Evolutionary conservation across 2,797 vertebrate genomes (phyloP), one percentile per base, ranked within the genome.

Genomic region (Phrynocephalus forsythii): DNA sequence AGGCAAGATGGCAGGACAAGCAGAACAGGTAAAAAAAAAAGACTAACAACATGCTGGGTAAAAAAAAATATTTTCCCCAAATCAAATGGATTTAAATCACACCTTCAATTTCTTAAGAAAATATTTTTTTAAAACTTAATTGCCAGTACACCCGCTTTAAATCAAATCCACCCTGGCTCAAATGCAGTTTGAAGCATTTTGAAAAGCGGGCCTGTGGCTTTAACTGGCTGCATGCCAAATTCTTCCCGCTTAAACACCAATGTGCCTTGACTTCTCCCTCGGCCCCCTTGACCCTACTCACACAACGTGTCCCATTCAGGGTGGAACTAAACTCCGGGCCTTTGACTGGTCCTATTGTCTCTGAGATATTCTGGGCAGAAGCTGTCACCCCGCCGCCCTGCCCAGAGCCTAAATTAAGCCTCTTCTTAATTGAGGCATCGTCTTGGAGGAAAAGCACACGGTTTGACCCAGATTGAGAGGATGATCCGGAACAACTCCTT

Each of bases 291-390:
- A 94, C 93, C 93, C 87, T 0, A 0, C 85, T 90, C 52, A 30
- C 66, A 95, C 92, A 92, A 83, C 90, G 84, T 63, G 76, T 5
- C 82, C 38, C 95, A 87, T 87, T 94, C 94, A 94, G 90, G 90
- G 78, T 0, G 1, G 83, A 91, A 79, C 38, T 20, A 50, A 73
- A 83, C 88, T 84, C 83, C 48, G 38, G 84, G 91, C 91, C 76
- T 60, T 67, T 79, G 86, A 86, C 71, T 81, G 0, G 60, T 15
- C 28, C 90, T 94, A 82, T 80, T 90, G 90, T 91, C 90, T 89
- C 91, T 93, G 94, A 88, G 93, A 87, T 90, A 91, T 82, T 95
- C 89, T 85, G 83, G 91, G 84, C 66, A 1, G 44, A 28, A 68
- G 15, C 71, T 13, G n/a, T 0, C 56, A 16, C 78, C 26, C 91